Evolutionary conservation across 2,888 invertebrate genomes (phyloP).

Genomic region (Nebria salina): DNA sequence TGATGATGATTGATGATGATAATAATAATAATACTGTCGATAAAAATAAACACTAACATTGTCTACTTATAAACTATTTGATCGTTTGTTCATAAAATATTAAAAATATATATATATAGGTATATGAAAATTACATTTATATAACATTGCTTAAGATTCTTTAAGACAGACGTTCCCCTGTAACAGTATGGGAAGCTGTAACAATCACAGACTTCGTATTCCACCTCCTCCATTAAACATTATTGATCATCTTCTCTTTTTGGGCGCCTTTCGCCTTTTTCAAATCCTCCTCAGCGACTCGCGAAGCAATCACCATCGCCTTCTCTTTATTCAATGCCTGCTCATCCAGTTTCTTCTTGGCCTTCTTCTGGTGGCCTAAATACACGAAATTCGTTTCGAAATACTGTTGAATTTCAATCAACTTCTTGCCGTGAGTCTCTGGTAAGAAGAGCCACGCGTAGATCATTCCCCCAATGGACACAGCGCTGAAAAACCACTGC

Average conservation of each 20-base stretch:
- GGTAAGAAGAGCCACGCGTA: constrained; percentile 64
- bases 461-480: constrained; percentile 60
- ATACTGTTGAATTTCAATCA: constrained; percentile 64
- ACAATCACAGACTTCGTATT: constrained; percentile 4
- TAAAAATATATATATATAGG: background rate
- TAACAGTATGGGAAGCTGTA: background rate
- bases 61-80: background rate
- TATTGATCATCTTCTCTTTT: constrained; percentile 50
- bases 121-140: too few species aligned
- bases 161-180: too few species aligned
- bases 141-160: background rate
- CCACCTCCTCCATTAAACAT: constrained; percentile 7
- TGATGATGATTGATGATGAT: background rate
- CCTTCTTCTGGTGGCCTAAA: constrained; percentile 51
- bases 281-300: constrained; percentile 47
- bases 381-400: constrained; percentile 60
- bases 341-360: constrained; percentile 34
- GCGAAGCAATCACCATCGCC: constrained; percentile 50
- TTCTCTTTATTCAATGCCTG: constrained; percentile 19
- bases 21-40: background rate
- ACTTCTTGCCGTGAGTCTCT: constrained; percentile 64
- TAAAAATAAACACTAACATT: background rate
- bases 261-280: constrained; percentile 49
- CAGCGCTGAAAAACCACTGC: constrained; percentile 67
- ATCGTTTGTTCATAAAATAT: background rate